Conservation (phyloP, 2,797 vertebrate species). For the Hephaestus fuliginosus region DNA sequence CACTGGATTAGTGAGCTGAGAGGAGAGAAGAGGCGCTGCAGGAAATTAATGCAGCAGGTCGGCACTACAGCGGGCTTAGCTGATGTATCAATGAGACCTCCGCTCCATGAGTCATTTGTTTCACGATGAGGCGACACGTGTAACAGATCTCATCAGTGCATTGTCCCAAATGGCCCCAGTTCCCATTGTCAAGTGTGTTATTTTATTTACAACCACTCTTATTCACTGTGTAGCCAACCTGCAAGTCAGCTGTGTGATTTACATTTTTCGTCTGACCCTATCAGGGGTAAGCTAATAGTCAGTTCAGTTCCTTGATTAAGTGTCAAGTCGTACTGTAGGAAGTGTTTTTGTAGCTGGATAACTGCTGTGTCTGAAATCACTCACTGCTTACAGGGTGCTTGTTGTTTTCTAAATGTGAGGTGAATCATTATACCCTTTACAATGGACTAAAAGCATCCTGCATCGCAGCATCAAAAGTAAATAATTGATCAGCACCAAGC, state of each 20-base stretch:
- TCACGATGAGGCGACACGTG: constrained; percentile 30
- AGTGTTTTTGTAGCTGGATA: neutral
- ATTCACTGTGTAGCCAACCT: neutral
- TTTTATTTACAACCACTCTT: neutral
- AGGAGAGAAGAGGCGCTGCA: constrained; percentile 50
- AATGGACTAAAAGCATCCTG: neutral
- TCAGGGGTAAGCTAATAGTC: neutral
- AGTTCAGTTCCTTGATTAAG: neutral
- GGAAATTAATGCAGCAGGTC: constrained; percentile 45
- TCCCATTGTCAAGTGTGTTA: constrained; percentile 2
- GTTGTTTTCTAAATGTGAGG: neutral
- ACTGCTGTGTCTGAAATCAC: neutral
- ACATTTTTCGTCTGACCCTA: neutral
- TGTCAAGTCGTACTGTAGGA: neutral
- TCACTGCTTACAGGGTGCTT: neutral
- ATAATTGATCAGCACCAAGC: neutral
- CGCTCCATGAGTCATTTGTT: constrained; percentile 75
- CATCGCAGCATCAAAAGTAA: neutral
- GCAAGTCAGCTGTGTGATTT: neutral
- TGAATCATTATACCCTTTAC: neutral
- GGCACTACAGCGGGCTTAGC: constrained; percentile 7
- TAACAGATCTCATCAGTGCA: constrained; percentile 41
- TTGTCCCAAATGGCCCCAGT: neutral
- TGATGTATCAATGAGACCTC: constrained; percentile 57
- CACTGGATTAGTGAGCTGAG: constrained; percentile 51